A percentile compares a stretch with the other conserved stretches of the same genome.
phyloP scores from a whole-genome alignment of 2,888 invertebrate genomes.

The Drosophila kanekoi region DNA sequence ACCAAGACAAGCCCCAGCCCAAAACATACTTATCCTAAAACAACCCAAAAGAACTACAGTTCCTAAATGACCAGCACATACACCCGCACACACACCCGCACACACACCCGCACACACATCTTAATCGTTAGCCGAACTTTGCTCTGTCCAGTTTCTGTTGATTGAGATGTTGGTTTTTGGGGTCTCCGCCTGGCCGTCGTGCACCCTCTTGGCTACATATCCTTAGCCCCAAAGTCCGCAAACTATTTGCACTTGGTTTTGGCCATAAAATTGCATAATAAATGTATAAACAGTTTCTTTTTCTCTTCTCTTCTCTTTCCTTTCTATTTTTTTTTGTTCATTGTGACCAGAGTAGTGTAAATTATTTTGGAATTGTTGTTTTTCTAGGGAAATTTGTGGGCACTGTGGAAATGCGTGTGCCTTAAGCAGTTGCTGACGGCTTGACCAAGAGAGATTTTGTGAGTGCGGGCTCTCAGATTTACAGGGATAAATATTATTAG shows the following conservation, averaged over 20 bases:
- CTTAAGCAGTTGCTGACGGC: background rate
- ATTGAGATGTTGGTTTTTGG: conserved; percentile 68
- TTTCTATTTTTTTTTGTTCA: conserved; percentile 8
- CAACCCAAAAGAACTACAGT: conserved; percentile 25
- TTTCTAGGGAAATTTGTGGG: conserved; percentile 9
- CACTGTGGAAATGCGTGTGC: conserved; percentile 3
- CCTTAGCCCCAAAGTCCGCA: conserved; percentile 47
- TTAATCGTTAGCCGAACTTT: conserved; percentile 67
- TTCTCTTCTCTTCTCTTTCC: conserved; percentile 1
- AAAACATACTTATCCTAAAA: too few species aligned
- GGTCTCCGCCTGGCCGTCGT: conserved; percentile 24
- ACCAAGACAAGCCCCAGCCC: conserved; percentile 31
- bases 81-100: conserved; percentile 11
- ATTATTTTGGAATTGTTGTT: conserved; percentile 58
- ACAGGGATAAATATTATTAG: too few species aligned
- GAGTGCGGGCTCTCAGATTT: background rate
- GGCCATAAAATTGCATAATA: conserved; percentile 74
- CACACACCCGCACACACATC: conserved; percentile 14
- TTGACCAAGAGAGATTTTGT: background rate
- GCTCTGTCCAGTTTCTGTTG: conserved; percentile 54
- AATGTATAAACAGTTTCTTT: conserved; percentile 52
- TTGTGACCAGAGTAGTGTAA: conserved; percentile 39
- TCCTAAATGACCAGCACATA: conserved; percentile 60
- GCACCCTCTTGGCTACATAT: background rate
- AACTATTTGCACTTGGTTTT: conserved; percentile 76